Percentiles rank a stretch among this genome's conserved stretches.
Evolutionary conservation across 2,113 vertebrate species (phyloP).

Genomic region (Neolamprologus modestus): DNA sequence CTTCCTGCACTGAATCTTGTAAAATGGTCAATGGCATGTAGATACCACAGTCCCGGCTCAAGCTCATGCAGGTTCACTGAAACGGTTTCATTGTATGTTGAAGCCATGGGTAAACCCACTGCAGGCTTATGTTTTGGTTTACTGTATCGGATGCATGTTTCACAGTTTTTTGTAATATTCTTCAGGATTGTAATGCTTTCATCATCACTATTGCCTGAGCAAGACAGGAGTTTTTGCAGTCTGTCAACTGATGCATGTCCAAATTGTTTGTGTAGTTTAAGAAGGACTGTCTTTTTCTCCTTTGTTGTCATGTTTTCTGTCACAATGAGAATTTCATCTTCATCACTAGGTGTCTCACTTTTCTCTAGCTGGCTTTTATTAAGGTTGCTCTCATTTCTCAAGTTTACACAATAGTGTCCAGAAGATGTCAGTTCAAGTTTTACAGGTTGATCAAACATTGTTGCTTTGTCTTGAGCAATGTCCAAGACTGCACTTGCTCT

Average conservation of each 20-base stretch:
- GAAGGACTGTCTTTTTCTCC: no score
- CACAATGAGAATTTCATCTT: background rate
- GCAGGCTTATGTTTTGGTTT: no score
- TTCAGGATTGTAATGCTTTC: no score
- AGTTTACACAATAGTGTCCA: background rate
- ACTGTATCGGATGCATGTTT: fast-evolving
- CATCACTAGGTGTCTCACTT: background rate
- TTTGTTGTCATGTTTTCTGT: background rate
- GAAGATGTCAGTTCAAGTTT: background rate
- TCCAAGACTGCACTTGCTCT: background rate
- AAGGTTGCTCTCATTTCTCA: background rate
- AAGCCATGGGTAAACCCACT: no score
- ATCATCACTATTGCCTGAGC: no score
- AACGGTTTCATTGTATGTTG: no score
- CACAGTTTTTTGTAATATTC: fast-evolving
- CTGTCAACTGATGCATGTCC: no score
- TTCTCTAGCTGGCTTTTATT: background rate
- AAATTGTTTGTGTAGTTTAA: no score
- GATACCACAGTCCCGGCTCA: fast-evolving
- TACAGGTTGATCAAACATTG: background rate
- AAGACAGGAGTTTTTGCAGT: fast-evolving
- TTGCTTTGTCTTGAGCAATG: background rate
- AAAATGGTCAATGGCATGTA: no score
- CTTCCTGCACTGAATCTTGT: no score
- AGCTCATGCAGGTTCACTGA: fast-evolving